These are phyloP conservation scores for Ispidina picta DNA, from an alignment of 2,797 vertebrate species.

Conservation along the genomic window DNA sequence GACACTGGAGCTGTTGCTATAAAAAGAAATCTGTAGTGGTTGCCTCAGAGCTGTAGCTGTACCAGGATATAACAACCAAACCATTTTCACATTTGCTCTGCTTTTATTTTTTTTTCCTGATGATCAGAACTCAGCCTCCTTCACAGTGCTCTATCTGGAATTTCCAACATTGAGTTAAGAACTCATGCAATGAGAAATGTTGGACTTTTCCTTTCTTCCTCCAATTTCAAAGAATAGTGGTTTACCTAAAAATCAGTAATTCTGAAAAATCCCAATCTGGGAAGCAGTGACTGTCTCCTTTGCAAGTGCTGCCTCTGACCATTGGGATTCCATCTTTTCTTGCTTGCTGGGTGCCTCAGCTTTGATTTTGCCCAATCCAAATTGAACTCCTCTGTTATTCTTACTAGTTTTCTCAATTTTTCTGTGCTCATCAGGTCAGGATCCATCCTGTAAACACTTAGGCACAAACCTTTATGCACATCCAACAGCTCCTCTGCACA, in stretches of 20 bases:
- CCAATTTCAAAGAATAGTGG: background rate
- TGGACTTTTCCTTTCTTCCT: background rate
- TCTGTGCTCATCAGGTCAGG: background rate
- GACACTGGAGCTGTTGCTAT: background rate
- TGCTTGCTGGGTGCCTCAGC: background rate
- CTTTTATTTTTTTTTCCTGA: background rate
- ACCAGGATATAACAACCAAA: background rate
- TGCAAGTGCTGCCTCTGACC: background rate
- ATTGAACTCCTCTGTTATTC: background rate
- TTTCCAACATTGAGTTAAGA: background rate
- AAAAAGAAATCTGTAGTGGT: conserved; percentile 2
- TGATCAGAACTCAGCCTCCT: background rate
- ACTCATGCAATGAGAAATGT: background rate
- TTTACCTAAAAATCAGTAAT: background rate
- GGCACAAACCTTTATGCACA: background rate
- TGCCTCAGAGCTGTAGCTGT: background rate
- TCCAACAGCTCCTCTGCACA: background rate
- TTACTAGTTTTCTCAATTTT: background rate
- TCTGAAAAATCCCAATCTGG: background rate
- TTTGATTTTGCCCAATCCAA: background rate
- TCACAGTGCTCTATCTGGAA: background rate
- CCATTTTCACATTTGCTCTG: background rate
- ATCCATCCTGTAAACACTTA: background rate
- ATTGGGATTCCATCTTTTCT: background rate
- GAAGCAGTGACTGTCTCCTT: background rate